Percentiles rank a stretch among this genome's conserved stretches.
phyloP scores from a whole-genome alignment of 2,797 vertebrate species.

The Micropoecilia bifurca region DNA sequence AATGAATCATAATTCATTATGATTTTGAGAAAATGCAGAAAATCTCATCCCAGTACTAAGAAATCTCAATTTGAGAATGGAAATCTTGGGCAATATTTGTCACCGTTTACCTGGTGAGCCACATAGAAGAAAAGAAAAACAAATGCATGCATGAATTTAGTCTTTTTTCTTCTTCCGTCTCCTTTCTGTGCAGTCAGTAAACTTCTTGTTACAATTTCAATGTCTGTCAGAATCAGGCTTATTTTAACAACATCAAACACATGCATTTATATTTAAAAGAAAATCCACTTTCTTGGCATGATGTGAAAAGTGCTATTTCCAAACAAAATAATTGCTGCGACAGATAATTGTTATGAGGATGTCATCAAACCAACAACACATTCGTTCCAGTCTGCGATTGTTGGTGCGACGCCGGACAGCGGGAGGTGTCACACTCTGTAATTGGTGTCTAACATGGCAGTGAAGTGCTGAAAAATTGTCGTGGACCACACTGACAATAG shows the following conservation, averaged over 20 bases:
- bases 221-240: neutral
- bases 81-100: neutral
- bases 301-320: neutral
- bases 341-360: slow-evolving; percentile 7
- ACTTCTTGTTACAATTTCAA: neutral
- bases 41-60: neutral
- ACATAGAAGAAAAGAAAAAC: too few relatives aligned
- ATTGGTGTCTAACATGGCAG: neutral
- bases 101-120: neutral
- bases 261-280: neutral
- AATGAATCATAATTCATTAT: too few relatives aligned
- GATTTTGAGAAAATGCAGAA: neutral
- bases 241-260: neutral
- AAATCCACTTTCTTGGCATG: neutral
- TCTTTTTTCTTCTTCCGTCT: neutral
- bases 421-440: neutral
- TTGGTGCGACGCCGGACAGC: neutral
- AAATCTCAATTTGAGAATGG: neutral
- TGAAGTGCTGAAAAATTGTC: slow-evolving; percentile 5
- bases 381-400: neutral
- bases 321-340: neutral
- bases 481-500: neutral
- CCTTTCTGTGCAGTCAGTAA: neutral
- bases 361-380: slow-evolving; percentile 9
- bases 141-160: neutral